Evolutionary conservation across 2,888 invertebrate species (phyloP), one percentile per base, ranked within the genome.

Genomic region (Idaea straminata): DNA sequence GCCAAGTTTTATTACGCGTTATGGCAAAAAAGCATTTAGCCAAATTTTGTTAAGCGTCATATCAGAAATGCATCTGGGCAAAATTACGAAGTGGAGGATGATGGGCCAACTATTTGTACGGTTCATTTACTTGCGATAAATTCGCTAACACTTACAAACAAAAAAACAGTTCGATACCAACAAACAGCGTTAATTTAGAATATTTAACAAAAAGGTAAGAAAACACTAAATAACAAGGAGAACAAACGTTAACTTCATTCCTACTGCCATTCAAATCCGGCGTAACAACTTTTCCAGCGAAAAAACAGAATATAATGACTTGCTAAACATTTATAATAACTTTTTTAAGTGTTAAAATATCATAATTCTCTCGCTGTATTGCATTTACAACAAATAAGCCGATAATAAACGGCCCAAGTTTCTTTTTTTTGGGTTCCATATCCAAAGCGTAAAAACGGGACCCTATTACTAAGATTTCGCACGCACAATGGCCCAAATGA

Each of bases 361-460:
- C 78, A 78, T 81, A 82, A 81, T 82, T 81, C 78, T 76, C 73
- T 72, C 76, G 75, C 74, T 73, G 77, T 82, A 80, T 80, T 78
- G 78, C 82, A 77, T 81, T 83, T 81, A 83, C 78, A 78, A 80
- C 78, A 83, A 83, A 83, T 83, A 83, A 85, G 78, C 81, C 77
- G 79, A 81, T 84, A 83, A 83, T 79, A 83, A 84, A 85, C 78
- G 81, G 69, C 69, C 77, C 66, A 76, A 82, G 76, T 83, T 81
- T 72, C 74, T 80, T 81, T 79, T 81, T 82, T 57, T 57, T 3
- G 25, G 25, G 25, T 25, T 25, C 25, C 25, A 3, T 25, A 25
- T 2, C 25, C 25, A 25, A 25, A 25, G 25, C 2, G 25, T 25
- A 25, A 25, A 25, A 3, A 25, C 25, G 25, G 25, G 25, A 25